Evolutionary conservation across 2,888 invertebrate genomes (phyloP).

Genomic region (Synanthedon andrenaeformis): DNA sequence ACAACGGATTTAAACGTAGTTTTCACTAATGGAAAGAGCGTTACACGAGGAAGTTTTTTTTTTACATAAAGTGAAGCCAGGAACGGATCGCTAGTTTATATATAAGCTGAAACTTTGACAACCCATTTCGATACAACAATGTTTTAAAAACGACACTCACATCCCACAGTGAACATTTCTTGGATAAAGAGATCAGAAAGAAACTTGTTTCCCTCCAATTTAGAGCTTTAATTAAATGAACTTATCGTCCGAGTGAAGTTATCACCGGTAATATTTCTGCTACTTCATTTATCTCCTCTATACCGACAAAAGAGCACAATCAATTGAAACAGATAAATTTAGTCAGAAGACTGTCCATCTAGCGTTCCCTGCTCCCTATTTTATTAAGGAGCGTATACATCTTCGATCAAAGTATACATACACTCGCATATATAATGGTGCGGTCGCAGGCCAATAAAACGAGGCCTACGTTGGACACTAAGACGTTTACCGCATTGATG

Average conservation of each 20-base stretch:
- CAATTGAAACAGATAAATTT: not conserved
- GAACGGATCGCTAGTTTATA: no score
- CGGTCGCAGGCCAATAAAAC: slow-evolving; percentile 15
- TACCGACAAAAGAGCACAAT: slow-evolving; percentile 6
- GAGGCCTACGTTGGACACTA: slow-evolving; percentile 29
- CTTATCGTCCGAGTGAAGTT: not conserved
- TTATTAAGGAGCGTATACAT: slow-evolving; percentile 14
- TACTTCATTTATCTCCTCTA: slow-evolving; percentile 13
- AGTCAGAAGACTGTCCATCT: not conserved
- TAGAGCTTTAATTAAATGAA: not conserved
- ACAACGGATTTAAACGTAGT: no score
- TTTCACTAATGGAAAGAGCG: no score
- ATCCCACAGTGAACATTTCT: no score
- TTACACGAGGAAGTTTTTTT: no score
- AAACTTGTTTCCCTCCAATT: no score
- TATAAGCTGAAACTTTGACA: no score
- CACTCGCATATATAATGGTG: slow-evolving; percentile 21
- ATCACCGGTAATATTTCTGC: not conserved
- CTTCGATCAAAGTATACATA: no score
- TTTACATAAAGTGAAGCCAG: no score
- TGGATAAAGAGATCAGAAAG: no score
- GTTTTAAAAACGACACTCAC: no score
- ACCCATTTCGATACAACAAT: no score
- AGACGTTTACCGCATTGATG: slow-evolving; percentile 45
- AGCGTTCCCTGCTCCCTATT: slow-evolving; percentile 1